Conservation (phyloP, 2,797 vertebrate species). For the Alcedo atthis region DNA sequence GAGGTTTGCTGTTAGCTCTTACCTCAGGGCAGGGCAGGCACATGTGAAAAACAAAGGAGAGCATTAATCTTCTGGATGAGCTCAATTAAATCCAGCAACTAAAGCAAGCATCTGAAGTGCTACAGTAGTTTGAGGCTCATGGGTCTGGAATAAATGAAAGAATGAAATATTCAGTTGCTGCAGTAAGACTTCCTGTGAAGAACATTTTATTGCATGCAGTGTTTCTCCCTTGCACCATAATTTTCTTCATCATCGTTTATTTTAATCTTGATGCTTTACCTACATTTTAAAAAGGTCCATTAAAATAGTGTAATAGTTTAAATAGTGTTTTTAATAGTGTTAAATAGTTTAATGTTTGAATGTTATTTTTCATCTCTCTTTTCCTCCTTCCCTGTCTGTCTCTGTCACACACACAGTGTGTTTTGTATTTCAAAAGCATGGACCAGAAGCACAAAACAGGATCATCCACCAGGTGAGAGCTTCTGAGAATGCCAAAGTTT, state of each 20-base stretch:
- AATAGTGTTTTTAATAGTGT: no score
- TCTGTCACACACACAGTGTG: accelerated
- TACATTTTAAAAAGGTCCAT: not conserved
- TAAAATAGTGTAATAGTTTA: not conserved
- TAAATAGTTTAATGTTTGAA: not conserved
- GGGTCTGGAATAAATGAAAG: not conserved
- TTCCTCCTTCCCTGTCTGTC: not conserved
- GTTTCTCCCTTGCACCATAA: not conserved
- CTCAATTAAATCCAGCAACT: not conserved
- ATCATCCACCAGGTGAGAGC: not conserved
- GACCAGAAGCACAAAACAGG: not conserved
- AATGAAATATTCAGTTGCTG: not conserved
- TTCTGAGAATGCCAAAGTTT: not conserved
- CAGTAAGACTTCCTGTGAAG: not conserved
- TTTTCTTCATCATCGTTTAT: not conserved
- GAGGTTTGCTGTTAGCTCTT: not conserved
- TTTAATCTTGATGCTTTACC: not conserved
- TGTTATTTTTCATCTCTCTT: not conserved
- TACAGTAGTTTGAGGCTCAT: not conserved
- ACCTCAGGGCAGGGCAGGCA: not conserved
- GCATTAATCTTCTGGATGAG: not conserved
- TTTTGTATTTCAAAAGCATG: not conserved
- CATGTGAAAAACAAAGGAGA: not conserved
- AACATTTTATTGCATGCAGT: not conserved
- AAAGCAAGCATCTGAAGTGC: not conserved